These are phyloP conservation scores for Margaritifera margaritifera DNA, from an alignment of 2,888 invertebrate genomes.

Conservation along the genomic window DNA sequence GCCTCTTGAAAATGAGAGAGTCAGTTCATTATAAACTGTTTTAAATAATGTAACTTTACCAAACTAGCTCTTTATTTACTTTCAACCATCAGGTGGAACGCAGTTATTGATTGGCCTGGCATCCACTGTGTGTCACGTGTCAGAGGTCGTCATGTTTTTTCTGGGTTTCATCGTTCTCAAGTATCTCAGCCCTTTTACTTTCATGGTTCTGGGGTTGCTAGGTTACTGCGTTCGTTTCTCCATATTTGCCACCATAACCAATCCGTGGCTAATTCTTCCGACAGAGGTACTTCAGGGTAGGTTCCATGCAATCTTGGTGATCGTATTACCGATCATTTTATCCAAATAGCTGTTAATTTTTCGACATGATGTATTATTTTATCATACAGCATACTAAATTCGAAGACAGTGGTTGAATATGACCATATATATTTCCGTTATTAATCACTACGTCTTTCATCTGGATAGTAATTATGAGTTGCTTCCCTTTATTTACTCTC, in stretches of 20 bases:
- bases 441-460: too few relatives aligned
- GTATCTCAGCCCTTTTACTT: constrained; percentile 25
- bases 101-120: constrained; percentile 43
- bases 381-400: too few relatives aligned
- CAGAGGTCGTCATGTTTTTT: constrained; percentile 39
- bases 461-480: too few relatives aligned
- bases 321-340: too few relatives aligned
- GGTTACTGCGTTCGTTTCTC: constrained; percentile 38
- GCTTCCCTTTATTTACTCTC: too few relatives aligned
- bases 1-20: too few relatives aligned
- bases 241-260: constrained; percentile 38
- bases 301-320: background rate
- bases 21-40: too few relatives aligned
- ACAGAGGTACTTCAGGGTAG: constrained; percentile 45
- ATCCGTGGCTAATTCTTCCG: constrained; percentile 45
- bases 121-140: constrained; percentile 26
- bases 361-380: too few relatives aligned
- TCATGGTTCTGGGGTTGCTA: constrained; percentile 38
- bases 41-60: background rate
- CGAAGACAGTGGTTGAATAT: too few relatives aligned
- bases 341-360: too few relatives aligned
- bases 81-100: constrained; percentile 31
- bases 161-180: constrained; percentile 38
- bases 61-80: background rate
- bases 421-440: too few relatives aligned